Evolutionary conservation across 2,797 vertebrate species (phyloP).

Genomic region (Lepus townsendii): DNA sequence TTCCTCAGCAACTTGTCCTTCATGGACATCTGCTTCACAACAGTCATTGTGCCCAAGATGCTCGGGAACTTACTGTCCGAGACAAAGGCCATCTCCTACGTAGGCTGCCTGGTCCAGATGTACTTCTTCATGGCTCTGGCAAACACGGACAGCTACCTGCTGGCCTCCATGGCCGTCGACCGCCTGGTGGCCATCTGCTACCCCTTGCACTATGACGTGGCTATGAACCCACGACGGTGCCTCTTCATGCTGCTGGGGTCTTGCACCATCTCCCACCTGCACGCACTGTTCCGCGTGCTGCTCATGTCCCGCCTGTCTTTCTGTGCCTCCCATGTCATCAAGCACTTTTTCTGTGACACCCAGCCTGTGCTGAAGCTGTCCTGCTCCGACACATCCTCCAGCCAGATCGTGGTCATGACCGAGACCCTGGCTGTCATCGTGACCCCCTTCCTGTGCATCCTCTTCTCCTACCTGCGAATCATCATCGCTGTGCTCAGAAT

Average conservation of each 20-base stretch:
- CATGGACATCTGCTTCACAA: conserved; percentile 76
- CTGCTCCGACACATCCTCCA: conserved; percentile 79
- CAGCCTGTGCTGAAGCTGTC: conserved; percentile 83
- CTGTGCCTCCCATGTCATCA: conserved; percentile 80
- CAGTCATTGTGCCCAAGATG: conserved; percentile 73
- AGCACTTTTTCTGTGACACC: conserved; percentile 84
- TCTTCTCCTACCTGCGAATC: conserved; percentile 81
- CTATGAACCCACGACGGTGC: conserved; percentile 44
- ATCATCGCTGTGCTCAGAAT: conserved; percentile 73
- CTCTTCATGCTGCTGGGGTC: conserved; percentile 68
- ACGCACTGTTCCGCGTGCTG: conserved; percentile 65
- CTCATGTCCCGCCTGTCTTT: conserved; percentile 79
- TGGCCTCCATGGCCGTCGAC: conserved; percentile 76
- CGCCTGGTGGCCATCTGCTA: conserved; percentile 75
- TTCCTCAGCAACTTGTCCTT: conserved; percentile 79
- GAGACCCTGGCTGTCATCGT: conserved; percentile 73
- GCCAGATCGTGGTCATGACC: conserved; percentile 69
- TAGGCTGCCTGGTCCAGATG: conserved; percentile 73
- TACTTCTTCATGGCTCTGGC: conserved; percentile 72
- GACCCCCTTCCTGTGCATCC: conserved; percentile 75
- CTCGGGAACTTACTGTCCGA: conserved; percentile 69
- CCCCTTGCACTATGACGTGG: conserved; percentile 61
- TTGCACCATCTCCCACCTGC: conserved; percentile 75
- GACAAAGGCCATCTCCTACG: conserved; percentile 61
- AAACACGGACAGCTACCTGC: conserved; percentile 74